Evolutionary conservation across 2,888 invertebrate genomes (phyloP).

Genomic region (Aphodius granarius): DNA sequence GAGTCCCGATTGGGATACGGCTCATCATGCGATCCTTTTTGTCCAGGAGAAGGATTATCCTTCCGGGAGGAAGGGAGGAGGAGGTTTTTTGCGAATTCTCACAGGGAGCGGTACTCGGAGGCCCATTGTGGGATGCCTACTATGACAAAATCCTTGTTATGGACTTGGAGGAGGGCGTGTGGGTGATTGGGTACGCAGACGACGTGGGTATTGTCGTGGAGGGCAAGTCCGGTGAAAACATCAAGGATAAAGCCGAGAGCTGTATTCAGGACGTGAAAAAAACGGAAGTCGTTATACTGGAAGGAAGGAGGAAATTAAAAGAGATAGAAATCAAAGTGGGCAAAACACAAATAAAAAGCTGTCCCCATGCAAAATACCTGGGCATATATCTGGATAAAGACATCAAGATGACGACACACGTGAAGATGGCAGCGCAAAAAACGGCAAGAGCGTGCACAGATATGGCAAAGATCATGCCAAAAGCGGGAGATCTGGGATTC

Average conservation of each 20-base stretch:
- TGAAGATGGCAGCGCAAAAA: background rate
- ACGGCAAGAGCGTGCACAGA: background rate
- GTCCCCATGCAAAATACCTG: conserved; percentile 4
- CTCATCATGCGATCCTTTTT: background rate
- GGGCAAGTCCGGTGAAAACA: background rate
- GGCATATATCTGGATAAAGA: conserved; percentile 5
- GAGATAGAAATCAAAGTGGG: conserved; percentile 13
- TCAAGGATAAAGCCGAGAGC: background rate
- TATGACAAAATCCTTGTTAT: background rate
- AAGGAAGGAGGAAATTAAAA: conserved; percentile 22
- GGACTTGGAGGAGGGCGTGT: background rate
- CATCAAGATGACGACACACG: conserved; percentile 10
- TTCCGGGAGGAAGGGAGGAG: background rate
- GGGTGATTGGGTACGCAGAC: background rate
- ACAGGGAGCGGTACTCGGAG: conserved; percentile 7
- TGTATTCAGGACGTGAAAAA: conserved; percentile 11
- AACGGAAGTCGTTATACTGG: conserved; percentile 23
- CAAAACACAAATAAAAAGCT: background rate
- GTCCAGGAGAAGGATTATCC: background rate
- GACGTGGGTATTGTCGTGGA: conserved; percentile 11
- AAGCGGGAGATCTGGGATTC: conserved; percentile 1
- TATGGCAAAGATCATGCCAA: conserved; percentile 4
- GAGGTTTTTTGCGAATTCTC: conserved; percentile 2
- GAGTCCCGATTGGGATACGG: background rate
- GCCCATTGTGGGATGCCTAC: background rate